Evolutionary conservation across 2,797 vertebrate species (phyloP).

Genomic region (Malurus leucopterus): DNA sequence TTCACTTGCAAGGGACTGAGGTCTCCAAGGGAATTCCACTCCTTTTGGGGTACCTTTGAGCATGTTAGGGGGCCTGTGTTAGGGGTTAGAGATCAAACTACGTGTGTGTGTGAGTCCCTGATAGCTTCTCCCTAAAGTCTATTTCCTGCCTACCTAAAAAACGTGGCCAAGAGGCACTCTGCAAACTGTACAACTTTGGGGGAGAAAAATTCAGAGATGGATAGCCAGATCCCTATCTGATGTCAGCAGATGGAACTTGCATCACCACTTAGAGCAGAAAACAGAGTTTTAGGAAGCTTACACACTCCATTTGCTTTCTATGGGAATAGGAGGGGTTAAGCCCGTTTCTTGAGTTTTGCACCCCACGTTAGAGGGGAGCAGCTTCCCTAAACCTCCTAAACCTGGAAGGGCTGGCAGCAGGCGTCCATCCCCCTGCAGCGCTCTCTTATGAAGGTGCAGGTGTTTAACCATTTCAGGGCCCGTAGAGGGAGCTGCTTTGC

Average conservation of each 20-base stretch:
- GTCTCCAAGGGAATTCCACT: neutral
- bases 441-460: neutral
- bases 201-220: neutral
- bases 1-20: neutral
- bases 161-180: neutral
- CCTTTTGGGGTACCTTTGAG: neutral
- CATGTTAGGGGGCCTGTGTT: neutral
- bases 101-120: rapidly evolving
- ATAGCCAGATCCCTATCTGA: neutral
- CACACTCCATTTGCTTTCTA: neutral
- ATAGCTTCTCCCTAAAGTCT: neutral
- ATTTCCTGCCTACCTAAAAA: neutral
- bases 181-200: neutral
- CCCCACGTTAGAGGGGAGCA: neutral
- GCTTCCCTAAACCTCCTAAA: neutral
- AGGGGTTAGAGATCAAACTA: neutral
- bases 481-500: conserved; percentile 27
- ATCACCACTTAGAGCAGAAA: neutral
- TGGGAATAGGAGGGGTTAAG: neutral
- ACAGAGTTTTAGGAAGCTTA: neutral
- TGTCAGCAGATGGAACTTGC: neutral
- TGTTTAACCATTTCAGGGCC: conserved; percentile 9
- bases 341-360: neutral
- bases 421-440: neutral
- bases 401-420: neutral